Evolutionary conservation across 37 sponge, comb jelly and placozoan species (phyloP).

Genomic region (Bolinopsis microptera): DNA sequence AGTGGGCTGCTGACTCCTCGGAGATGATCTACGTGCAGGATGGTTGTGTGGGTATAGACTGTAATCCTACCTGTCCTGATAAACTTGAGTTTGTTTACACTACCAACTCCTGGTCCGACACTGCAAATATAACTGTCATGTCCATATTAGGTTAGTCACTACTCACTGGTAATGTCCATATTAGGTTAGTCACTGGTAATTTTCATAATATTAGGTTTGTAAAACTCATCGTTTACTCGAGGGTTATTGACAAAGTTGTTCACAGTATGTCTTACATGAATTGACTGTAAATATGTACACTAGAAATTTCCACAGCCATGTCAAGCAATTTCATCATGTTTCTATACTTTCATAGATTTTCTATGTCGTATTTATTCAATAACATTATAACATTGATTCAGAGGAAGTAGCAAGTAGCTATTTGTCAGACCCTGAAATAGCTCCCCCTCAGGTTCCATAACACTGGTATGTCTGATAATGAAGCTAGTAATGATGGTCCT

Average conservation of each 20-base stretch:
- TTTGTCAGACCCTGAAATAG: no score
- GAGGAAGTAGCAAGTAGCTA: no score
- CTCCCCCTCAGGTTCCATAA: background rate
- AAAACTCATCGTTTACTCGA: background rate
- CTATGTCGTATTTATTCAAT: no score
- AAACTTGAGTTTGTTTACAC: slow-evolving; percentile 8
- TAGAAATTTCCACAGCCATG: no score
- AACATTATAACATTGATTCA: no score
- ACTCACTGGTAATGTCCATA: background rate
- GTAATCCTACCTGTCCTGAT: slow-evolving; percentile 27
- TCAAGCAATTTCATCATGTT: no score
- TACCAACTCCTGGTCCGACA: background rate
- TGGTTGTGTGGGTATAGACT: slow-evolving; percentile 34
- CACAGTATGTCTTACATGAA: no score
- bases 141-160: background rate
- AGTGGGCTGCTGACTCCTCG: background rate
- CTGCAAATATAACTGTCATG: background rate
- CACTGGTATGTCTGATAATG: background rate
- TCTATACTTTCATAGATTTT: no score
- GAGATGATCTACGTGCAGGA: background rate
- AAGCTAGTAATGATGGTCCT: background rate
- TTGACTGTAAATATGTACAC: no score
- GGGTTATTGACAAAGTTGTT: no score
- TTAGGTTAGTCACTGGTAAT: background rate
- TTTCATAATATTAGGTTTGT: background rate